A percentile compares a stretch with the other conserved stretches of the same genome.
Conservation (phyloP, 2,888 invertebrate genomes). For the Gasteruption jaculator region DNA sequence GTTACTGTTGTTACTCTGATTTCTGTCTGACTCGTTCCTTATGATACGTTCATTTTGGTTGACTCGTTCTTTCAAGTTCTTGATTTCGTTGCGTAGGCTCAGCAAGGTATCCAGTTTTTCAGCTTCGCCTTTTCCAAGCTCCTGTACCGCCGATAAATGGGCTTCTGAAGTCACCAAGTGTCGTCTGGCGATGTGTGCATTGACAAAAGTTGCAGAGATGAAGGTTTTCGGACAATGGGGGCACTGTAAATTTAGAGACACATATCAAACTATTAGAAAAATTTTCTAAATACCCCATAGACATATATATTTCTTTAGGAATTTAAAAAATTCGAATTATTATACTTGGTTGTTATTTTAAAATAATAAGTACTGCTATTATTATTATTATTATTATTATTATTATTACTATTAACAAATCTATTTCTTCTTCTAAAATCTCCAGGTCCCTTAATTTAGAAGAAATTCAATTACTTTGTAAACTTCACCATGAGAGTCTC, state of each 20-base stretch:
- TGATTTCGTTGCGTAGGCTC: slow-evolving; percentile 63
- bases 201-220: slow-evolving; percentile 61
- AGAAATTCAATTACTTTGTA: slow-evolving; percentile 35
- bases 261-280: too few species aligned
- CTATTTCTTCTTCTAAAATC: too few species aligned
- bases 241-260: slow-evolving; percentile 61
- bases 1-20: slow-evolving; percentile 37
- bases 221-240: slow-evolving; percentile 66
- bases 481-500: slow-evolving; percentile 42
- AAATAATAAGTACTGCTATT: too few species aligned
- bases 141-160: slow-evolving; percentile 35
- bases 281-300: too few species aligned
- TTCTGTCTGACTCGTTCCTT: slow-evolving; percentile 42
- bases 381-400: too few species aligned
- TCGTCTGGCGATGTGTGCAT: slow-evolving; percentile 61
- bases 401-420: too few species aligned
- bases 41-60: slow-evolving; percentile 60
- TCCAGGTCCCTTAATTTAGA: too few species aligned
- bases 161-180: slow-evolving; percentile 49
- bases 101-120: too few species aligned
- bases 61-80: slow-evolving; percentile 60
- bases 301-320: too few species aligned
- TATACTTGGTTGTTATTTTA: too few species aligned
- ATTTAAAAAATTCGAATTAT: too few species aligned
- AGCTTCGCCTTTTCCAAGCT: slow-evolving; percentile 57